Conservation (phyloP, 2,797 vertebrate species). For the Danio choprae region DNA sequence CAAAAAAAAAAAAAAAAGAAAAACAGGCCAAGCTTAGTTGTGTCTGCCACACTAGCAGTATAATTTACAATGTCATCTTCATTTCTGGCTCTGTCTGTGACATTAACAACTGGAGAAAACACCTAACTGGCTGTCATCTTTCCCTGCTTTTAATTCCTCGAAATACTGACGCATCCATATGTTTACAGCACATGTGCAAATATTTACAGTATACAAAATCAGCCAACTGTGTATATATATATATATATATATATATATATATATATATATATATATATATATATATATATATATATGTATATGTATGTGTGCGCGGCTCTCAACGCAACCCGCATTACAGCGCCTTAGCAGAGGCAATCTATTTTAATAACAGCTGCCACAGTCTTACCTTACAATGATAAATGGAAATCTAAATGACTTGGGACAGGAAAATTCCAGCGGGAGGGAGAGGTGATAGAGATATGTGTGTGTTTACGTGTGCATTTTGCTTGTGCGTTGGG, state of each 20-base stretch:
- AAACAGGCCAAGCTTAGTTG: constrained; percentile 69
- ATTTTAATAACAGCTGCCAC: constrained; percentile 86
- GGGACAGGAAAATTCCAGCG: constrained; percentile 79
- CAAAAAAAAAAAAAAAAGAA: constrained; percentile 70
- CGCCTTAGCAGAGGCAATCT: constrained; percentile 83
- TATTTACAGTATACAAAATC: constrained; percentile 47
- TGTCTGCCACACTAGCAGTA: constrained; percentile 72
- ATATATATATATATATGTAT: too few species aligned
- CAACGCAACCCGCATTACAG: constrained; percentile 76
- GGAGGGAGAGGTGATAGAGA: constrained; percentile 74
- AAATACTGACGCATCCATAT: not conserved
- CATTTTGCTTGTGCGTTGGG: constrained; percentile 5
- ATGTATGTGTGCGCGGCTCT: constrained; percentile 50
- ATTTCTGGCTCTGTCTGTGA: constrained; percentile 54
- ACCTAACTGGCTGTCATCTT: constrained; percentile 62
- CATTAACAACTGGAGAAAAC: constrained; percentile 61
- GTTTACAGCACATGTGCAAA: constrained; percentile 47
- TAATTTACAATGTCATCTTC: constrained; percentile 64
- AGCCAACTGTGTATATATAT: constrained; percentile 42
- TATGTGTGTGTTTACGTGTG: constrained; percentile 59
- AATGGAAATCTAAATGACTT: constrained; percentile 84
- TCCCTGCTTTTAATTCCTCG: constrained; percentile 7
- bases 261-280: too few species aligned
- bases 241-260: too few species aligned
- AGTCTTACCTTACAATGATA: constrained; percentile 82